Conservation (phyloP, 2,888 invertebrate species). For the Polyommatus iphigenia region DNA sequence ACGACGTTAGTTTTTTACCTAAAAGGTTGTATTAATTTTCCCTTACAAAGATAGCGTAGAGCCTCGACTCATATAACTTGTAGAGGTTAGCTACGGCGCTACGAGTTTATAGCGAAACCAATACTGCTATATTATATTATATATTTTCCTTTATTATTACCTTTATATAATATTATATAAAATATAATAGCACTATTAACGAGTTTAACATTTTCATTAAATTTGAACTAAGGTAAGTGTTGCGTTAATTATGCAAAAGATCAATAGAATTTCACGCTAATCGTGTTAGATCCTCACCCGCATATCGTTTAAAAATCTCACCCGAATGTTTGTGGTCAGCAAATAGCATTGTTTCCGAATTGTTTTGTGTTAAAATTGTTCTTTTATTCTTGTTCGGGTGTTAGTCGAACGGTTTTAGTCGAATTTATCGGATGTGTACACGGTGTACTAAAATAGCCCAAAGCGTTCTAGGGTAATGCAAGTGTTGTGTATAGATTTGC, state of each 20-base stretch:
- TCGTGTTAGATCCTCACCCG: background rate
- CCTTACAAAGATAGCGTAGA: too few relatives aligned
- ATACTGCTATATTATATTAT: too few relatives aligned
- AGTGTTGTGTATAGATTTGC: background rate
- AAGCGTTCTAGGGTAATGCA: background rate
- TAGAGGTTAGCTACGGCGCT: too few relatives aligned
- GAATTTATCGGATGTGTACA: slow-evolving; percentile 30
- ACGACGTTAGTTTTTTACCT: too few relatives aligned
- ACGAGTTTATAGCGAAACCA: too few relatives aligned
- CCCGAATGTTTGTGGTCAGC: slow-evolving; percentile 32
- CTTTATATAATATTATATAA: too few relatives aligned
- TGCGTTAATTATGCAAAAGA: background rate
- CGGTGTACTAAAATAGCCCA: background rate
- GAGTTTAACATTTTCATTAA: too few relatives aligned
- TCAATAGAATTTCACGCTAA: slow-evolving; percentile 9
- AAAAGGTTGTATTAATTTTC: too few relatives aligned
- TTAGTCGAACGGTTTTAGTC: slow-evolving; percentile 29
- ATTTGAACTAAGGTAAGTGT: background rate
- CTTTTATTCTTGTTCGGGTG: slow-evolving; percentile 31
- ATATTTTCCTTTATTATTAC: too few relatives aligned
- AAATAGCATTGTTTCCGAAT: slow-evolving; percentile 33
- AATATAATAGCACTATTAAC: too few relatives aligned
- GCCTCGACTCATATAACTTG: too few relatives aligned
- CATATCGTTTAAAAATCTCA: slow-evolving; percentile 29
- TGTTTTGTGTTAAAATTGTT: slow-evolving; percentile 33